Base-by-base conservation (phyloP, 2,113 vertebrate genomes). In the Collichthys lucidus region DNA sequence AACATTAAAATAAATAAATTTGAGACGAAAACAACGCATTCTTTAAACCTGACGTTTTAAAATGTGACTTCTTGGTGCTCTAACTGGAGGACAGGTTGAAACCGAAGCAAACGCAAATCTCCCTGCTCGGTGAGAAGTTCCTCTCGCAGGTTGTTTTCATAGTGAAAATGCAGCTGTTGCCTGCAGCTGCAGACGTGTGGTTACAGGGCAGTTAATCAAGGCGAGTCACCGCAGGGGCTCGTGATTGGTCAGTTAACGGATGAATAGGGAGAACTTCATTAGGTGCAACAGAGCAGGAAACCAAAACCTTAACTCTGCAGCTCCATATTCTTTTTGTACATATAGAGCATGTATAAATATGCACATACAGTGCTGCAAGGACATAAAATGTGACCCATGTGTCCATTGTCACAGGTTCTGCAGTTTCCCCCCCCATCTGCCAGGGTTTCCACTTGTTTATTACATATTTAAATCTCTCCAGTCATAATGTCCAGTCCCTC, bases 121-220 rank as follows among this genome's bases (percentile, higher is more conserved):
- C 12, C 24, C 55, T 24, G 11, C 22, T 57, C 22, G 0, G 55
- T 26, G 3, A 56, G 24, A 12, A 20, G 5, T 44, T 72, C 46
- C 59, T 47, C 40, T 50, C 22, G 7, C 26, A 65, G 60, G 68
- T 49, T 46, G 52, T 16, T 16, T 20, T 46, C 24, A 46, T 11
- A 19, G 7, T 20, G 42, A 40, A 60, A 60, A 73, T 46, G 47
- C 66, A 68, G 55, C 26, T 68, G 75, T 42, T 20, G 44, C 5
- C 46, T 24, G 20, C 66, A 71, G 67, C 60, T 79, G 67, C 65
- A 50, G 55, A 46, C 26, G n/a, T 35, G 53, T 57, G 42, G 62
- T 59, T 59, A 50, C 29, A 49, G 1, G 57, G 42, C 60, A 47
- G 68, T 56, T 49, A 47, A 55, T 47, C 77, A 72, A 53, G 57